Base-by-base conservation (phyloP, 2,797 vertebrate genomes). In the Manis javanica region DNA sequence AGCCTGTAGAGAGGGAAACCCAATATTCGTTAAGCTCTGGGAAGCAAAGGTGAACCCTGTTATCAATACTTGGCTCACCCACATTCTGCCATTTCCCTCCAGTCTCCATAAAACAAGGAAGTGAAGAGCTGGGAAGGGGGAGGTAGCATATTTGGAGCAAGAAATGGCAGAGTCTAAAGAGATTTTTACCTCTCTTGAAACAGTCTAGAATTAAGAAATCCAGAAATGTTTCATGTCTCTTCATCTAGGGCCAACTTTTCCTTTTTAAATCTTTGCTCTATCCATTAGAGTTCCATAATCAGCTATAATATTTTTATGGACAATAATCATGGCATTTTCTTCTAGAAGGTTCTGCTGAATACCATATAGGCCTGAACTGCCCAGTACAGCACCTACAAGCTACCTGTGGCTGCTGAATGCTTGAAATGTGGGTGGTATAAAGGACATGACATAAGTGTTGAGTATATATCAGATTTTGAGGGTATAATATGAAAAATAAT, bases 391-490 rank as follows among this genome's bases (percentile, higher is more conserved):
- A 12, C 24, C 31, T 0, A 0, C 5, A 49, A 90, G 31, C 9
- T 42, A 7, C 34, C 0, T 7, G 42, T 34, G 69, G 29, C 61
- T 59, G 3, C 26, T 11, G 26, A 87, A n/a, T 24, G 0, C 8
- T 2, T 10, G 24, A 34, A 37, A 34, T 16, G 16, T 34, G n/a
- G 8, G 21, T 39, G 7, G 3, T 18, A 29, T 16, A 21, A 46
- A 13, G 66, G 49, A 68, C 0, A 3, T 0, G 0, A 29, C 21
- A 0, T 11, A 72, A 14, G 4, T 4, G 12, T 7, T 0, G 3
- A 24, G 2, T 5, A 37, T 49, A 72, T 0, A 2, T 6, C 2
- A 1, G 37, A 19, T 23, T 57, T 53, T 55, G 11, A 85, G 63
- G 69, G 68, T 24, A 46, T 63, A 37, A 14, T 46, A 23, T 14